phyloP scores from a whole-genome alignment of 2,113 vertebrate species.

The Acinonyx jubatus region DNA sequence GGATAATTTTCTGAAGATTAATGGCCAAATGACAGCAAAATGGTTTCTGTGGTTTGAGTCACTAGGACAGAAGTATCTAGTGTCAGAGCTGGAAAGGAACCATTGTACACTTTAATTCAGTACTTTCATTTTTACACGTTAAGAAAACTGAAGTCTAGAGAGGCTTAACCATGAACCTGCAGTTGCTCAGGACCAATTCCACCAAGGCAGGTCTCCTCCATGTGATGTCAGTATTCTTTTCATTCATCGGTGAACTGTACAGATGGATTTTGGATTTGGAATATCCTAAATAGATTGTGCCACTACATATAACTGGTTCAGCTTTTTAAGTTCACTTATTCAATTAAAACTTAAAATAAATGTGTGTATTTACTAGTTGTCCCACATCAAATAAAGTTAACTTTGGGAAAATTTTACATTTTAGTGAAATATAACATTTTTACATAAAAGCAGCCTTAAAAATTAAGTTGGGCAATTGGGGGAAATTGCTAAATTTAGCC shows the following conservation, averaged over 20 bases:
- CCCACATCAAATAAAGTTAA: not conserved
- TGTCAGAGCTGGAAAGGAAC: not conserved
- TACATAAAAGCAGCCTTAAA: not conserved
- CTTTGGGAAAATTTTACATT: not conserved
- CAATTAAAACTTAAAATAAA: not conserved
- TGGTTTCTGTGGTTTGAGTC: not conserved
- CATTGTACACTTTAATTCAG: not conserved
- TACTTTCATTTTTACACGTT: not conserved
- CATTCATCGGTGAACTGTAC: not conserved
- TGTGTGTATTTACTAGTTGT: not conserved
- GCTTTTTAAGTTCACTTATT: not conserved
- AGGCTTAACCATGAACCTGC: not conserved
- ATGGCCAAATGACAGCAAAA: not conserved
- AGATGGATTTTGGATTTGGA: not conserved
- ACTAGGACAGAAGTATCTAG: not conserved
- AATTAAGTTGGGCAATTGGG: not conserved
- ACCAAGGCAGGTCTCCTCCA: not conserved
- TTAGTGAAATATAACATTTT: constrained; percentile 27
- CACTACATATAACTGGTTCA: not conserved
- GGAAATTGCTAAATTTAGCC: not conserved
- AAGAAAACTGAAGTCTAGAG: not conserved
- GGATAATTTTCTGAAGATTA: not conserved
- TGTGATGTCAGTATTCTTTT: not conserved
- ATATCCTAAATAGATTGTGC: not conserved
- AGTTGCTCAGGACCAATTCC: not conserved